These are phyloP conservation scores for Acanthis flammea DNA, from an alignment of 2,797 vertebrate genomes.

Conservation along the genomic window DNA sequence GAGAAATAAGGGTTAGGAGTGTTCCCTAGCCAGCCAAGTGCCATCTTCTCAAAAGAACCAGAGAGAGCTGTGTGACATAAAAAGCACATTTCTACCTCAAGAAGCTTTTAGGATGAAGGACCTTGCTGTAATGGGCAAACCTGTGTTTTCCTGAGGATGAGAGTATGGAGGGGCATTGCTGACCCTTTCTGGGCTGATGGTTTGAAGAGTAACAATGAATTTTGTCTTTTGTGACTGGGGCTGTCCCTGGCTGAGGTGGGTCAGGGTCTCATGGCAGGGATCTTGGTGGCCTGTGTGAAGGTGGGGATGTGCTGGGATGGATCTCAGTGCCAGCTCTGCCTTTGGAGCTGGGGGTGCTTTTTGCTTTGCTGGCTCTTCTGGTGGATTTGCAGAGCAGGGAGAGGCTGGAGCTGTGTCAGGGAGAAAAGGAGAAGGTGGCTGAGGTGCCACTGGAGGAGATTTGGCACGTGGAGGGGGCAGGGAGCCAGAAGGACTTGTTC, in stretches of 20 bases:
- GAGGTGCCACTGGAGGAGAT: not conserved
- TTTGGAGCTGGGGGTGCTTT: not conserved
- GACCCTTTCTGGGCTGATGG: rapidly evolving
- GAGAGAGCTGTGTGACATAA: not conserved
- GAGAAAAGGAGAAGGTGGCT: not conserved
- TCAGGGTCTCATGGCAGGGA: not conserved
- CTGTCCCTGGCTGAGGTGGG: rapidly evolving
- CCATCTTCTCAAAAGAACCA: not conserved
- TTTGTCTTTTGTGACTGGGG: not conserved
- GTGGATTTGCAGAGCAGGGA: not conserved
- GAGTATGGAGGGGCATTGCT: rapidly evolving
- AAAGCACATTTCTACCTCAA: not conserved
- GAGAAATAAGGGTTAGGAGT: not conserved
- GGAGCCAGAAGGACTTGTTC: slow-evolving; percentile 39
- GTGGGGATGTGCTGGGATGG: rapidly evolving
- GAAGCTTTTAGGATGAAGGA: not conserved
- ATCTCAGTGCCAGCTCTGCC: not conserved
- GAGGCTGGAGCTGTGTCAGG: not conserved
- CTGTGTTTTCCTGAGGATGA: not conserved
- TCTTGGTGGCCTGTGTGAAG: not conserved
- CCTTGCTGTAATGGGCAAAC: not conserved
- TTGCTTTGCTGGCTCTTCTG: not conserved
- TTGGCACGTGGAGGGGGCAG: not conserved
- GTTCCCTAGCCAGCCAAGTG: not conserved
- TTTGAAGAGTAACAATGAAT: rapidly evolving